A percentile compares a stretch with the other conserved stretches of the same genome.
Evolutionary conservation across 2,797 vertebrate species (phyloP).

Genomic region (Corythornis leucogaster): DNA sequence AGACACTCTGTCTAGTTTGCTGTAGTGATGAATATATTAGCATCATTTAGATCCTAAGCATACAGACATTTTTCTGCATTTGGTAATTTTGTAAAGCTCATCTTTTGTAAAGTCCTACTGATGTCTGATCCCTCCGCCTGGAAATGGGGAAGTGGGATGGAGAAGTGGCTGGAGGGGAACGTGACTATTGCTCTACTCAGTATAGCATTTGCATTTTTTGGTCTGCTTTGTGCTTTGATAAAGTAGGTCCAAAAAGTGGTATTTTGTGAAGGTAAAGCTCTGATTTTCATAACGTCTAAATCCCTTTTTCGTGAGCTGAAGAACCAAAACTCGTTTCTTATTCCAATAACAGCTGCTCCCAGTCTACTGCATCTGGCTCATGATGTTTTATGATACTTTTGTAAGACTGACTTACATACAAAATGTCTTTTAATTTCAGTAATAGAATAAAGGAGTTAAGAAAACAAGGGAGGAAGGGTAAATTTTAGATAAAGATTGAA

Average conservation of each 20-base stretch:
- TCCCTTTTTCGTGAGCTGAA: not conserved
- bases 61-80: not conserved
- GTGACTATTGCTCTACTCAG: not conserved
- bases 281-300: not conserved
- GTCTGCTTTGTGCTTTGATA: not conserved
- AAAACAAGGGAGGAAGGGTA: not conserved
- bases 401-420: not conserved
- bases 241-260: not conserved
- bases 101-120: not conserved
- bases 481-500: not conserved
- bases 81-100: not conserved
- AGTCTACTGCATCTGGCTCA: not conserved
- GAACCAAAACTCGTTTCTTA: not conserved
- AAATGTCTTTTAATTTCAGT: not conserved
- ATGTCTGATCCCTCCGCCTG: not conserved
- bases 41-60: not conserved
- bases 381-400: not conserved
- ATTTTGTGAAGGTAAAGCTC: not conserved
- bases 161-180: not conserved
- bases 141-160: not conserved
- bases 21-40: slow-evolving; percentile 15
- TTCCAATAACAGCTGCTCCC: not conserved
- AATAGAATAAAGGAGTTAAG: not conserved
- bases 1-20: slow-evolving; percentile 51
- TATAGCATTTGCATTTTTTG: not conserved